phyloP scores from a whole-genome alignment of 2,888 invertebrate species.

The Trissolcus japonicus region DNA sequence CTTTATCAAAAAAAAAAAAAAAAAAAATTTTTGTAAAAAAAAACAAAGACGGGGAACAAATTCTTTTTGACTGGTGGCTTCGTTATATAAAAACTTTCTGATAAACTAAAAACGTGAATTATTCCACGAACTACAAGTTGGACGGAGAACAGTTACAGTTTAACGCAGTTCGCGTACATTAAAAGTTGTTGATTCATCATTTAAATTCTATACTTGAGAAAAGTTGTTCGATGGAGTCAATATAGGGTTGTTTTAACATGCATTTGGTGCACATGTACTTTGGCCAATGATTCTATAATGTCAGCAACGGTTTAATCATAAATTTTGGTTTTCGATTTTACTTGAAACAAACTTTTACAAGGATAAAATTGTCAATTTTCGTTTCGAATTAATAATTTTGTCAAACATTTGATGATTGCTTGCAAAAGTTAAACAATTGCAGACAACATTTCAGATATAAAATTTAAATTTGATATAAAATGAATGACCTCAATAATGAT shows the following conservation, averaged over 20 bases:
- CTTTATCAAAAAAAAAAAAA: background rate
- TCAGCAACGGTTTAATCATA: background rate
- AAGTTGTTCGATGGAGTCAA: background rate
- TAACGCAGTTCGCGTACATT: slow-evolving; percentile 1
- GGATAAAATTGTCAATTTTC: background rate
- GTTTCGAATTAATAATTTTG: no score
- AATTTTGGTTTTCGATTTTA: background rate
- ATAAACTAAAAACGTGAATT: background rate
- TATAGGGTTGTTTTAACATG: slow-evolving; percentile 1
- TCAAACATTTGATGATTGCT: no score
- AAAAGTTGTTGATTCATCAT: slow-evolving; percentile 11
- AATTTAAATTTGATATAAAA: no score
- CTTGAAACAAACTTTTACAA: background rate
- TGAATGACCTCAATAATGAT: no score
- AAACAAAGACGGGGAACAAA: no score
- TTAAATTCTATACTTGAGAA: slow-evolving; percentile 8
- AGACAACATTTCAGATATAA: no score
- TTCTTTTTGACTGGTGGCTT: no score
- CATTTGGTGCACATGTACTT: slow-evolving; percentile 12
- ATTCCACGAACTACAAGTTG: background rate
- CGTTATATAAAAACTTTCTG: background rate
- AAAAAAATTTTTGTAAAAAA: no score
- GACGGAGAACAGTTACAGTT: background rate
- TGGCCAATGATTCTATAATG: background rate
- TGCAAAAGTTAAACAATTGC: no score